These are phyloP conservation scores for Argyrosomus regius DNA, from an alignment of 2,797 vertebrate species.

Conservation along the genomic window DNA sequence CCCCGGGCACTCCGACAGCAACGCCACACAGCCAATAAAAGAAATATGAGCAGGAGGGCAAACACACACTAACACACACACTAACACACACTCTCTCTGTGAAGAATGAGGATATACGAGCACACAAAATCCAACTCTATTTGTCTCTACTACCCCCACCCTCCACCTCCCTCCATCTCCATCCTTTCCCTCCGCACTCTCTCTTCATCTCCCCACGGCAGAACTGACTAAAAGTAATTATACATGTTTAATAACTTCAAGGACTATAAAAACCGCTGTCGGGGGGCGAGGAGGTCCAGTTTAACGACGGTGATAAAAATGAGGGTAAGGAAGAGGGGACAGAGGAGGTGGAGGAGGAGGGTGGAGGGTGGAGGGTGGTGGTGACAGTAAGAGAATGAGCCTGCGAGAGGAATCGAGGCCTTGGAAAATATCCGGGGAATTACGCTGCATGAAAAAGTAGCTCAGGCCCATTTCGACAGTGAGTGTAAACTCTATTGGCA, in stretches of 20 bases:
- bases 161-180: constrained; percentile 51
- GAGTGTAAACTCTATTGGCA: constrained; percentile 37
- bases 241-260: constrained; percentile 86
- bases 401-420: constrained; percentile 51
- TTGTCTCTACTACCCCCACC: constrained; percentile 59
- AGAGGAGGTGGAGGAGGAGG: neutral
- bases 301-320: constrained; percentile 82
- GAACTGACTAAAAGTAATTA: constrained; percentile 83
- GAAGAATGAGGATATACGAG: constrained; percentile 72
- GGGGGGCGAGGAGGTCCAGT: constrained; percentile 78
- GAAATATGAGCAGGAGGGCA: constrained; percentile 72
- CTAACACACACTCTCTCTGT: constrained; percentile 42
- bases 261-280: constrained; percentile 81
- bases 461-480: constrained; percentile 33
- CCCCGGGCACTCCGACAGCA: constrained; percentile 59
- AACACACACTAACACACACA: constrained; percentile 59
- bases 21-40: constrained; percentile 75
- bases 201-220: constrained; percentile 72
- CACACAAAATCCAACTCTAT: constrained; percentile 77
- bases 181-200: constrained; percentile 59
- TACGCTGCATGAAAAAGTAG: constrained; percentile 51
- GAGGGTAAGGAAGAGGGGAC: constrained; percentile 68
- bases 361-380: neutral
- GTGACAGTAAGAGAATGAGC: constrained; percentile 49
- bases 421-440: constrained; percentile 52